Conservation (phyloP, 2,888 invertebrate species). For the Drosophila acutilabella region DNA sequence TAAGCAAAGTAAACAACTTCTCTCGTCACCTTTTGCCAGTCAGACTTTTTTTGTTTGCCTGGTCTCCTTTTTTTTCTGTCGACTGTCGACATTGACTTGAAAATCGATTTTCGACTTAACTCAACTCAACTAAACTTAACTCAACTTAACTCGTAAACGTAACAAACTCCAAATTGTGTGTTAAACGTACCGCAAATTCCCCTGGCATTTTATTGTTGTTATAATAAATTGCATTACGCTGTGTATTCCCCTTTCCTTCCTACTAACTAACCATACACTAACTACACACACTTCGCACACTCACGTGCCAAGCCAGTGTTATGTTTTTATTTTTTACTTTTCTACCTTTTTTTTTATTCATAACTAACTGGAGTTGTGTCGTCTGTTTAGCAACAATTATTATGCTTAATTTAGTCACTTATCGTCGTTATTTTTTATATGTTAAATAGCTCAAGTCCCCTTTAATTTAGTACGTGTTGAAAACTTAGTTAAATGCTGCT, state of each 20-base stretch:
- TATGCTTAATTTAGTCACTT: neutral
- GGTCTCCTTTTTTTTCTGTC: too few species aligned
- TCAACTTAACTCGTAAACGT: constrained; percentile 12
- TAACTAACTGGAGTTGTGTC: neutral
- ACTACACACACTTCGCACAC: constrained; percentile 7
- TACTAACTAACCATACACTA: neutral
- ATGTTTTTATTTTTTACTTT: neutral
- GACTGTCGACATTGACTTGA: constrained; percentile 23
- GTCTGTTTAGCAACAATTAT: neutral
- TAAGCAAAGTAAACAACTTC: constrained; percentile 54
- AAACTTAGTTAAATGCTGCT: too few species aligned
- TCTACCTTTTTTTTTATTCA: neutral
- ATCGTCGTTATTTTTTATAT: neutral
- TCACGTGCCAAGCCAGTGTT: constrained; percentile 18
- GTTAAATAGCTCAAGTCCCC: too few species aligned
- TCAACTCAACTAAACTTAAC: constrained; percentile 3
- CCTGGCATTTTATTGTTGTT: constrained; percentile 52
- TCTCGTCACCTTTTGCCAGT: constrained; percentile 50
- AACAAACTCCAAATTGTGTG: constrained; percentile 45
- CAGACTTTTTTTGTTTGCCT: constrained; percentile 9
- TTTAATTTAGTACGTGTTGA: too few species aligned
- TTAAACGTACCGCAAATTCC: constrained; percentile 58
- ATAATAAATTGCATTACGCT: constrained; percentile 60
- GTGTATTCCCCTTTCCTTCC: neutral
- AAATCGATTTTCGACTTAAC: constrained; percentile 44